Percentiles rank a stretch among this genome's conserved stretches.
Evolutionary conservation across 2,888 invertebrate species (phyloP).

Genomic region (Caenorhabditis wallacei): DNA sequence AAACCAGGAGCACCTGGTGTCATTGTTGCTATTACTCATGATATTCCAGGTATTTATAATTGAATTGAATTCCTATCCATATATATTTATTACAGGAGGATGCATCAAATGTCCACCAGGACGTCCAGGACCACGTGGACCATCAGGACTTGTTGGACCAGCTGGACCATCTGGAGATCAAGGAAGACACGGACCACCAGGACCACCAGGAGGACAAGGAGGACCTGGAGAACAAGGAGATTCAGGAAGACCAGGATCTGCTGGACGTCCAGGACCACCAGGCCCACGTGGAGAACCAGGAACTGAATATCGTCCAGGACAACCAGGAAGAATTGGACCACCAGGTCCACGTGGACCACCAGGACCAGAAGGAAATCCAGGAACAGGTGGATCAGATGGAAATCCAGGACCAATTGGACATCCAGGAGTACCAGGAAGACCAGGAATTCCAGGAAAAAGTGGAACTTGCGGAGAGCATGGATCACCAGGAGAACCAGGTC

Average conservation of each 20-base stretch:
- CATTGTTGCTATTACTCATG: slow-evolving; percentile 73
- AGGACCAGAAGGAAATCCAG: slow-evolving; percentile 68
- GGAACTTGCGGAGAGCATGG: slow-evolving; percentile 69
- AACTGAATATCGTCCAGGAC: slow-evolving; percentile 68
- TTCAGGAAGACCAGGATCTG: slow-evolving; percentile 62
- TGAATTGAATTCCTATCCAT: neutral
- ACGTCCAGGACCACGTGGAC: slow-evolving; percentile 66
- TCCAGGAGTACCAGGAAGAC: slow-evolving; percentile 69
- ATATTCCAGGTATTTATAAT: slow-evolving; percentile 72
- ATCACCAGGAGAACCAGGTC: slow-evolving; percentile 64
- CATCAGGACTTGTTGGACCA: slow-evolving; percentile 65
- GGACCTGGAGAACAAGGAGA: slow-evolving; percentile 65
- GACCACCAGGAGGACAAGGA: slow-evolving; percentile 66
- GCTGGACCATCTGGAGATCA: slow-evolving; percentile 64
- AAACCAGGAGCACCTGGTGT: slow-evolving; percentile 73
- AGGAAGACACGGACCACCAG: slow-evolving; percentile 69
- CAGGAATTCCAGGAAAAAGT: slow-evolving; percentile 71
- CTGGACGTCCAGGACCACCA: slow-evolving; percentile 69
- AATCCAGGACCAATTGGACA: slow-evolving; percentile 67
- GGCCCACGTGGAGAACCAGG: slow-evolving; percentile 72
- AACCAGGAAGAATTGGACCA: slow-evolving; percentile 67
- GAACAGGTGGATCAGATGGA: slow-evolving; percentile 68
- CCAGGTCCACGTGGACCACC: slow-evolving; percentile 73
- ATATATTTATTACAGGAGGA: slow-evolving; percentile 56
- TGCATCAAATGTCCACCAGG: slow-evolving; percentile 72